A percentile compares a stretch with the other conserved stretches of the same genome.
These are phyloP conservation scores for Alloplasta piceator DNA, from an alignment of 2,888 invertebrate species.

Conservation along the genomic window DNA sequence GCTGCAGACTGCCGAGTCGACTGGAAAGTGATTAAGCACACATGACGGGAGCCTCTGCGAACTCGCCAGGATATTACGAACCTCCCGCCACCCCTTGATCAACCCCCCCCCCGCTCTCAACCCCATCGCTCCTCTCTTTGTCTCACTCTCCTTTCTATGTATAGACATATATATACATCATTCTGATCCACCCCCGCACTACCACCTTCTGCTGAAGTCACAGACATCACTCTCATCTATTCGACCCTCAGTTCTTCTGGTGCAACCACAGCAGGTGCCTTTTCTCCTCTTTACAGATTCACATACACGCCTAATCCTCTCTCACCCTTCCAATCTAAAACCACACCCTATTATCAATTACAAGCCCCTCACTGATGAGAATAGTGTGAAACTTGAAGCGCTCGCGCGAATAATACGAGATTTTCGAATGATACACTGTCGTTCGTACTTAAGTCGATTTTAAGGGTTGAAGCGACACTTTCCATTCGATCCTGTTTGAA, in stretches of 20 bases:
- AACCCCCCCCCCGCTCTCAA: slow-evolving; percentile 54
- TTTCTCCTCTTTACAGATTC: slow-evolving; percentile 46
- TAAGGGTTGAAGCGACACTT: too few species aligned
- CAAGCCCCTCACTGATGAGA: neutral
- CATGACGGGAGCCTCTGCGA: slow-evolving; percentile 80
- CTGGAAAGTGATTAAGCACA: slow-evolving; percentile 83
- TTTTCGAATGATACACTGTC: too few species aligned
- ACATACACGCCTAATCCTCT: slow-evolving; percentile 22
- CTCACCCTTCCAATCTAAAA: slow-evolving; percentile 34
- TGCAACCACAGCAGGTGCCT: slow-evolving; percentile 47
- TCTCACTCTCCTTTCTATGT: slow-evolving; percentile 31
- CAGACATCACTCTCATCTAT: slow-evolving; percentile 33
- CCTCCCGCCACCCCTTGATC: slow-evolving; percentile 62
- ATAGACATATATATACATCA: slow-evolving; percentile 19
- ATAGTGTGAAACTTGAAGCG: too few species aligned
- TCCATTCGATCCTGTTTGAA: too few species aligned
- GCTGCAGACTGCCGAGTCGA: slow-evolving; percentile 82
- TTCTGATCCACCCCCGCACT: slow-evolving; percentile 36
- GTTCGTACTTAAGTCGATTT: too few species aligned
- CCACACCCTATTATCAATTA: slow-evolving; percentile 37
- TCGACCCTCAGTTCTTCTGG: slow-evolving; percentile 24
- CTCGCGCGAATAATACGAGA: too few species aligned
- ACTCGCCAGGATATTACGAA: slow-evolving; percentile 81
- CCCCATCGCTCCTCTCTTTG: slow-evolving; percentile 15
- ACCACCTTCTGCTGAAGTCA: slow-evolving; percentile 35